A percentile compares a stretch with the other conserved stretches of the same genome.
phyloP scores from a whole-genome alignment of 2,888 invertebrate genomes.

The Melieria crassipennis region DNA sequence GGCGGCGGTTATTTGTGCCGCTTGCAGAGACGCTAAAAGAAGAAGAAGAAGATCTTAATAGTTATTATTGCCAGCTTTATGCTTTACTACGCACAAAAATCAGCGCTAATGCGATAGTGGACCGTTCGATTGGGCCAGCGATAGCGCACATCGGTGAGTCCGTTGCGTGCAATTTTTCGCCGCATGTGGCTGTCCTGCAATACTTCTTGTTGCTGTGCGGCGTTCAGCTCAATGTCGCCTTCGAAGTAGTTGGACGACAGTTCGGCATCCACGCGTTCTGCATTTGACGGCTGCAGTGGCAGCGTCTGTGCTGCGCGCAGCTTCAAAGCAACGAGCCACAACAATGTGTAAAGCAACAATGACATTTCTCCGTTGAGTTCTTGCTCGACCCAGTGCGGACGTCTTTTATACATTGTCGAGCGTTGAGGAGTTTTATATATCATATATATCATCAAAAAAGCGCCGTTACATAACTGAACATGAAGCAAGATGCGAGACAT shows the following conservation, averaged over 20 bases:
- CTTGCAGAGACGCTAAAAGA: slow-evolving; percentile 24
- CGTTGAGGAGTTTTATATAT: too few relatives aligned
- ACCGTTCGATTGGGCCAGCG: slow-evolving; percentile 35
- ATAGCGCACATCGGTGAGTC: not conserved
- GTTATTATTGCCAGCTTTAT: not conserved
- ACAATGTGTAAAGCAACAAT: not conserved
- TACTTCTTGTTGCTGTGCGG: slow-evolving; percentile 15
- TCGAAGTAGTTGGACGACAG: slow-evolving; percentile 8
- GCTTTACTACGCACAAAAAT: slow-evolving; percentile 38
- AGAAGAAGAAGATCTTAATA: not conserved
- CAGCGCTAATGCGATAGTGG: slow-evolving; percentile 40
- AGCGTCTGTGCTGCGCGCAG: not conserved
- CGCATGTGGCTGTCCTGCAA: not conserved
- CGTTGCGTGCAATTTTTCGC: slow-evolving; percentile 22
- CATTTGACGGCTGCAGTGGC: not conserved
- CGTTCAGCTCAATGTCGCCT: slow-evolving; percentile 32
- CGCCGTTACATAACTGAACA: too few relatives aligned
- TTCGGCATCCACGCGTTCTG: not conserved
- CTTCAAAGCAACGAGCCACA: not conserved
- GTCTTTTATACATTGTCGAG: too few relatives aligned
- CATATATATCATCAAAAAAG: too few relatives aligned
- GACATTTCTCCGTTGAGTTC: too few relatives aligned
- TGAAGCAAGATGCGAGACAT: too few relatives aligned
- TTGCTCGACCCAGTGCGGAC: too few relatives aligned
- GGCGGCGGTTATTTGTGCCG: slow-evolving; percentile 23